A percentile compares a stretch with the other conserved stretches of the same genome.
Conservation (phyloP, 92 coral and sea anemone genomes). For the Paramuricea clavata region DNA sequence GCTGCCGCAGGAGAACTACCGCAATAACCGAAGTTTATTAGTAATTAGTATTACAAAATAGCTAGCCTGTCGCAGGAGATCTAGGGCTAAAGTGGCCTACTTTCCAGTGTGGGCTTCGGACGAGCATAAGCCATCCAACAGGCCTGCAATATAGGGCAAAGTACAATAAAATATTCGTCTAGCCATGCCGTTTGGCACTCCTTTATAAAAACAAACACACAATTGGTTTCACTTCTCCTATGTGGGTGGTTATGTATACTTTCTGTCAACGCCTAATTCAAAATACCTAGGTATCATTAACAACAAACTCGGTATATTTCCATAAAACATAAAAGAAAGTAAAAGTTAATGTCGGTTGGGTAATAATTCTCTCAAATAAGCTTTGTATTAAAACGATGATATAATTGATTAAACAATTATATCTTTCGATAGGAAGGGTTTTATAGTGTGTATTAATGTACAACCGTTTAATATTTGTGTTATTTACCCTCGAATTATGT, state of each 20-base stretch:
- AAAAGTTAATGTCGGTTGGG: too few species aligned
- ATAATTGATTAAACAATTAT: neutral
- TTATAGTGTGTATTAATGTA: neutral
- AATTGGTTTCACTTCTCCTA: neutral
- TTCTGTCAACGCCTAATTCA: constrained; percentile 3
- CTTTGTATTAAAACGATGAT: neutral
- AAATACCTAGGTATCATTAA: neutral
- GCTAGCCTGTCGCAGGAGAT: too few species aligned
- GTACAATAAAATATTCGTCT: neutral
- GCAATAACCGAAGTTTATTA: too few species aligned
- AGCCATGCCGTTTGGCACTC: neutral
- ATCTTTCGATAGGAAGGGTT: neutral
- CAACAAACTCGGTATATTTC: neutral
- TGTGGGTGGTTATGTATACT: constrained; percentile 5
- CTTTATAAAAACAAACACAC: neutral
- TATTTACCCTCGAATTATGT: neutral
- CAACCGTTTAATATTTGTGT: neutral
- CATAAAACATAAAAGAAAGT: too few species aligned
- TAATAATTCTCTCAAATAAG: neutral
- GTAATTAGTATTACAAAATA: too few species aligned
- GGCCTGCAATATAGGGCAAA: neutral
- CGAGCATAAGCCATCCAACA: too few species aligned
- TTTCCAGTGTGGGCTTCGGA: too few species aligned
- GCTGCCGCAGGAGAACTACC: too few species aligned
- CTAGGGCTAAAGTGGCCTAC: too few species aligned